Evolutionary conservation across 2,113 vertebrate genomes (phyloP).

Genomic region (Merops nubicus): DNA sequence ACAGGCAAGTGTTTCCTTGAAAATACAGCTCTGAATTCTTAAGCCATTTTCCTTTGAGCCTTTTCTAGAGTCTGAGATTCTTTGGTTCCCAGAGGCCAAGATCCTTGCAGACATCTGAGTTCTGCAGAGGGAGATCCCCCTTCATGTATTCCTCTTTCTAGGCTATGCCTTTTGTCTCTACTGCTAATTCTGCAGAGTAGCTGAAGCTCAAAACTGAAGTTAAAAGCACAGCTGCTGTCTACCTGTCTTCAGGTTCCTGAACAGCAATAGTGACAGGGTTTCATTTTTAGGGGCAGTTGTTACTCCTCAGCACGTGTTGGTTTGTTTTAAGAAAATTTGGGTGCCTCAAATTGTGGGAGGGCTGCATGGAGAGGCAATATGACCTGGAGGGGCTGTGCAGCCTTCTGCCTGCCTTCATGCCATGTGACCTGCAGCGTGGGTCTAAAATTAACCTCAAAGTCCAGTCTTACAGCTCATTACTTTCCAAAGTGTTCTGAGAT

Average conservation of each 20-base stretch:
- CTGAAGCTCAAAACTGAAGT: not conserved
- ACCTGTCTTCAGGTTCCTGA: not conserved
- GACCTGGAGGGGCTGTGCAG: not conserved
- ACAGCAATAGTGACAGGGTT: not conserved
- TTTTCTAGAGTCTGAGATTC: not conserved
- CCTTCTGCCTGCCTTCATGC: not conserved
- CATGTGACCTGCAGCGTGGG: not conserved
- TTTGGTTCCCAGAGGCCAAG: not conserved
- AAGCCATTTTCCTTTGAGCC: not conserved
- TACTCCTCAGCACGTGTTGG: not conserved
- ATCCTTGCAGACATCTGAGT: not conserved
- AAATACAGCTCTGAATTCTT: not conserved
- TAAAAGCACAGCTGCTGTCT: not conserved
- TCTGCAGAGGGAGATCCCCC: not conserved
- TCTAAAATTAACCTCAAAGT: slow-evolving; percentile 34
- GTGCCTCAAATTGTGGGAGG: not conserved
- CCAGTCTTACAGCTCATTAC: not conserved
- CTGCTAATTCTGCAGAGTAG: not conserved
- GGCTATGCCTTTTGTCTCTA: not conserved
- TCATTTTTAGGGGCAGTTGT: not conserved
- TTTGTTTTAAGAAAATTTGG: not conserved
- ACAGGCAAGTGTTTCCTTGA: not conserved
- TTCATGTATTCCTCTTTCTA: not conserved
- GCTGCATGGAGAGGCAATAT: not conserved
- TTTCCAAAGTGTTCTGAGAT: not conserved